phyloP scores from a whole-genome alignment of 2,113 vertebrate genomes.

The Pituophis catenifer region DNA sequence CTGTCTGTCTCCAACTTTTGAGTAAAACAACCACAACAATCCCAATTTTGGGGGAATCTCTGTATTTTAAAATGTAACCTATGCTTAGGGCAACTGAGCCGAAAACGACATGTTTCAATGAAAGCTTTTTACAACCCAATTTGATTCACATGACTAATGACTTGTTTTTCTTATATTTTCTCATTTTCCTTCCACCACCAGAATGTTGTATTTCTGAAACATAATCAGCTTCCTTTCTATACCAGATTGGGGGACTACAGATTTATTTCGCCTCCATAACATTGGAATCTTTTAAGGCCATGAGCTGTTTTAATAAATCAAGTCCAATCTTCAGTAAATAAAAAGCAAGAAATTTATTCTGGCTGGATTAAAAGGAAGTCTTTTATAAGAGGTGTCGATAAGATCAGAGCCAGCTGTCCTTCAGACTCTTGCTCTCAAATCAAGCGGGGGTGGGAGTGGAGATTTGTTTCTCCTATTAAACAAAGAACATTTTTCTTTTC shows the following conservation, averaged over 20 bases:
- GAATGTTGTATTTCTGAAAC: not conserved
- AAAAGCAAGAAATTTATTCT: constrained; percentile 27
- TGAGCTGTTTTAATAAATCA: constrained; percentile 19
- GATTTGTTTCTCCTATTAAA: not conserved
- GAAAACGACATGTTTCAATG: not conserved
- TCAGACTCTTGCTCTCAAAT: constrained; percentile 21
- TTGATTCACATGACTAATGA: not conserved
- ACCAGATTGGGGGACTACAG: not conserved
- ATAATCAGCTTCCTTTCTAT: not conserved
- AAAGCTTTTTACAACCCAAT: not conserved
- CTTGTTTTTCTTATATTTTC: not conserved
- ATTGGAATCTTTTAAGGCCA: not conserved
- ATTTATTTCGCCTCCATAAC: not conserved
- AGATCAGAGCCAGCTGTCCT: constrained; percentile 32
- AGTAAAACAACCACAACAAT: not conserved
- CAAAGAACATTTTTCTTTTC: constrained; percentile 26
- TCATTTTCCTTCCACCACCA: not conserved
- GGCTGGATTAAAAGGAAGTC: constrained; percentile 28
- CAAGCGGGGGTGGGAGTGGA: constrained; percentile 11
- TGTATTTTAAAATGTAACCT: not conserved
- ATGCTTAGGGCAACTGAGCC: not conserved
- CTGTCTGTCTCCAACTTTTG: not conserved
- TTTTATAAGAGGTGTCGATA: constrained; percentile 29
- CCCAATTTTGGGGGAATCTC: not conserved
- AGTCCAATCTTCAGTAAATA: constrained; percentile 15